Conservation (phyloP, 2,113 vertebrate species). For the Dromiciops gliroides region DNA sequence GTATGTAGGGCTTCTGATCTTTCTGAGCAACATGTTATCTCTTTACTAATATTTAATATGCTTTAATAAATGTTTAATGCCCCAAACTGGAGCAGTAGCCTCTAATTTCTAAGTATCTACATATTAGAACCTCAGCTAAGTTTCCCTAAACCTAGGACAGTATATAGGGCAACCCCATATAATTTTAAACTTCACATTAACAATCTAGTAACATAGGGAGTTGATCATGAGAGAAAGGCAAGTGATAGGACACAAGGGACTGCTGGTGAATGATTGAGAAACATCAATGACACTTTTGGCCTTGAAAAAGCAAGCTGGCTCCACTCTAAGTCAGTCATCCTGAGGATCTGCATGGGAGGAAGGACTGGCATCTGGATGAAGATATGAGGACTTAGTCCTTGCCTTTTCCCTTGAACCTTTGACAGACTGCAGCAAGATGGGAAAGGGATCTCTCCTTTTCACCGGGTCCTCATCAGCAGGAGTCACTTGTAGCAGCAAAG, state of each 20-base stretch:
- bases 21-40: too few species aligned
- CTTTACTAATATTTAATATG: too few species aligned
- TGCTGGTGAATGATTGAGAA: neutral
- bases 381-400: neutral
- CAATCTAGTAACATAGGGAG: neutral
- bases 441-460: neutral
- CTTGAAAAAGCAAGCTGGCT: neutral
- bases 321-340: neutral
- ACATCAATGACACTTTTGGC: neutral
- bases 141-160: too few species aligned
- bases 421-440: neutral
- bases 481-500: neutral
- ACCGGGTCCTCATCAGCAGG: neutral
- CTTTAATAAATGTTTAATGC: too few species aligned
- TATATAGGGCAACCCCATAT: too few species aligned
- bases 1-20: too few species aligned
- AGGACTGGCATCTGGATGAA: neutral
- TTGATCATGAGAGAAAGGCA: neutral
- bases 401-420: conserved; percentile 19
- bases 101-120: too few species aligned
- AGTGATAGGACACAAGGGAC: neutral
- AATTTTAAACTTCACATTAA: too few species aligned
- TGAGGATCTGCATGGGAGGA: neutral
- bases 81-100: too few species aligned
- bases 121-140: too few species aligned